A percentile compares a stretch with the other conserved stretches of the same genome.
These are phyloP conservation scores for Akabosia matsudoensis DNA, from an alignment of 1,140 invertebrate species.

Conservation along the genomic window DNA sequence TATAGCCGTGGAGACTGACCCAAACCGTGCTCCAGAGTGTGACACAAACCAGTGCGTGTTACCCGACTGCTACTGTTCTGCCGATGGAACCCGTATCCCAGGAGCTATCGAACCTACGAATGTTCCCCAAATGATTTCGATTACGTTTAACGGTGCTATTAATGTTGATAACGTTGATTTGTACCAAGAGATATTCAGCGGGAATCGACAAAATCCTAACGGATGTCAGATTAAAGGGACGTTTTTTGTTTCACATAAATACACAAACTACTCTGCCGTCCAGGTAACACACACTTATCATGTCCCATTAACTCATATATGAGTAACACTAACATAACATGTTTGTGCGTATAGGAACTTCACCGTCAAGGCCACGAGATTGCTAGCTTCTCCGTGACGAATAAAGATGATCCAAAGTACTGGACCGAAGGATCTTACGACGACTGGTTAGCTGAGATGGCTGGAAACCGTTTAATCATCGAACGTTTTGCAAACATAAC, in stretches of 20 bases:
- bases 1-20: constrained; percentile 79
- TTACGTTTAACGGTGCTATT: constrained; percentile 91
- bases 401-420: constrained; percentile 84
- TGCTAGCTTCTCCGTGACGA: constrained; percentile 86
- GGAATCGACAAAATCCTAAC: constrained; percentile 80
- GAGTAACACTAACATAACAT: not conserved
- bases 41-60: constrained; percentile 80
- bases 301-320: not conserved
- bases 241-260: constrained; percentile 94
- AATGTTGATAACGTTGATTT: constrained; percentile 90
- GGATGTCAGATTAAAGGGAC: constrained; percentile 89
- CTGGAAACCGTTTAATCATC: constrained; percentile 80
- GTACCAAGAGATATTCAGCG: constrained; percentile 86
- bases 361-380: constrained; percentile 91
- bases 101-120: constrained; percentile 70
- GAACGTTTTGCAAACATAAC: constrained; percentile 88
- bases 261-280: constrained; percentile 90
- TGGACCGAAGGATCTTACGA: constrained; percentile 84
- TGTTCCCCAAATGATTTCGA: constrained; percentile 90
- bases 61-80: constrained; percentile 90
- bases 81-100: constrained; percentile 84
- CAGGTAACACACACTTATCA: constrained; percentile 52
- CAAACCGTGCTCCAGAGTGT: constrained; percentile 83
- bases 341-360: constrained; percentile 64
- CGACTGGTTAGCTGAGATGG: constrained; percentile 93